Conservation (phyloP, 2,797 vertebrate genomes). For the Alouatta caraya region DNA sequence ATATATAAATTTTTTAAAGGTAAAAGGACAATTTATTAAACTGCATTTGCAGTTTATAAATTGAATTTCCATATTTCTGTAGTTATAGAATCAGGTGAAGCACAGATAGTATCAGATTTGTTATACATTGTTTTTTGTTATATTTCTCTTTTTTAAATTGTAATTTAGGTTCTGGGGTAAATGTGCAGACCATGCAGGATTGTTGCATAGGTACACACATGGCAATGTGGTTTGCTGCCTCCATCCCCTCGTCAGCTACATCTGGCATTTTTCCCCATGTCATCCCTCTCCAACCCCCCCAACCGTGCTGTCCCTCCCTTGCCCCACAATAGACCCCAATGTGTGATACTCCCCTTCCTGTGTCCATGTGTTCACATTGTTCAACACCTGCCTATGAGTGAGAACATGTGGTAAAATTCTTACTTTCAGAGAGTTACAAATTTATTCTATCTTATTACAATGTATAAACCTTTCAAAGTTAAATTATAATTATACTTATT, state of each 20-base stretch:
- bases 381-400: too few relatives aligned
- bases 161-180: too few relatives aligned
- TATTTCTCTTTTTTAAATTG: background rate
- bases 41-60: background rate
- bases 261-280: too few relatives aligned
- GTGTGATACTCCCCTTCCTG: too few relatives aligned
- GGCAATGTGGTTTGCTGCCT: too few relatives aligned
- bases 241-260: too few relatives aligned
- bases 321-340: too few relatives aligned
- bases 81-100: background rate
- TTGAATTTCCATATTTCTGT: background rate
- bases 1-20: background rate
- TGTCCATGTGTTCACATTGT: too few relatives aligned
- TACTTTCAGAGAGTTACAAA: constrained; percentile 67
- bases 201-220: too few relatives aligned
- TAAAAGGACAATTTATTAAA: background rate
- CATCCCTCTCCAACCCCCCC: too few relatives aligned
- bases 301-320: too few relatives aligned
- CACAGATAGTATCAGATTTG: background rate
- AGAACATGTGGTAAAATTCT: constrained; percentile 34
- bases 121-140: background rate
- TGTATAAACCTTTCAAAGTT: background rate
- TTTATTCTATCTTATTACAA: constrained; percentile 46
- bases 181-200: too few relatives aligned
- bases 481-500: constrained; percentile 43